Base-by-base conservation (phyloP, 2,113 vertebrate species). In the Cyphomyrus discorhynchus region DNA sequence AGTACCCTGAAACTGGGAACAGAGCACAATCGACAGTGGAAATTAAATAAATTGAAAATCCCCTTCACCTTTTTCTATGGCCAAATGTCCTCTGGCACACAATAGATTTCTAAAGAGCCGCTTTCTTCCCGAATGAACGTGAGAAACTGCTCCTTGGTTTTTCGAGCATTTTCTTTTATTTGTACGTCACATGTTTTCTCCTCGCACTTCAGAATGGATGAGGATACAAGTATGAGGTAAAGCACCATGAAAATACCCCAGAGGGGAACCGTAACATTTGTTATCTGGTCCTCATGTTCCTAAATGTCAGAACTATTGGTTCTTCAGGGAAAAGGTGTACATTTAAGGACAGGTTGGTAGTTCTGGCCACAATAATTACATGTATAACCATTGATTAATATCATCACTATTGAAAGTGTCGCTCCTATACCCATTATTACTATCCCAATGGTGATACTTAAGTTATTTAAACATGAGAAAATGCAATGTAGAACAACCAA, bases 11-110 rank as follows among this genome's bases (percentile, higher is more conserved):
- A 84, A 88, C 66, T 84, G 35, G 89, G 70, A 70, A 89, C 53
- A 88, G 56, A 89, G 77, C 86, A 88, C 89, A 91, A 90, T 58
- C 74, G 90, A 70, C 74, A 42, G 70, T 70, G 46, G 89, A 80
- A 89, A 74, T 83, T 9, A 88, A 80, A 53, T 66, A 89, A 89
- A 91, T 66, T 66, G 87, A 90, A 90, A 89, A 89, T 85, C 89
- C 49, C 89, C 90, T 56, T 87, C 87, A 77, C 89, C 27, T 77
- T 89, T 90, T 62, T n/a, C 45, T 53, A 62, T 15, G 74, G 80
- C 74, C 35, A 86, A 52, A 45, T 15, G 82, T 88, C 82, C 89
- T 89, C 10, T 17, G 50, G 70, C 47, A 88, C 74, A 84, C 84
- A 39, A 35, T 87, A n/a, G 49, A 24, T 50, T 83, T 90, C 24